Evolutionary conservation across 2,888 invertebrate genomes (phyloP).

Genomic region (Pachydiplax longipennis): DNA sequence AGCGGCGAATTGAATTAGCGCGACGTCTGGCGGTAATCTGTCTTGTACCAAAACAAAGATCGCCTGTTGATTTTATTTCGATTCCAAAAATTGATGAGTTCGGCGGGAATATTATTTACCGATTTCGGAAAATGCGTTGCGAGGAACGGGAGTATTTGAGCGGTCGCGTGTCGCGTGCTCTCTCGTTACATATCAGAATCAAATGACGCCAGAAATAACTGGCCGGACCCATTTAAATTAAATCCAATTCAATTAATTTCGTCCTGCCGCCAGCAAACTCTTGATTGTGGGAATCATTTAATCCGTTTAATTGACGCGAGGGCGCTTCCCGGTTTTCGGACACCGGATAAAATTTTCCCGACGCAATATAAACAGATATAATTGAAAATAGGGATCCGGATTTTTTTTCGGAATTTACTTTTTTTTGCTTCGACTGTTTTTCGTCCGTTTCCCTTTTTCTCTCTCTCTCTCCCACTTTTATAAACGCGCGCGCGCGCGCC

Average conservation of each 20-base stretch:
- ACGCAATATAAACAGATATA: slow-evolving; percentile 22
- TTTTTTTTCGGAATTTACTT: background rate
- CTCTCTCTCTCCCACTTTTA: background rate
- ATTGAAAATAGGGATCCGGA: slow-evolving; percentile 20
- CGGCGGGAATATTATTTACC: background rate
- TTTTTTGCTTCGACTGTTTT: background rate
- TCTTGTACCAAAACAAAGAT: background rate
- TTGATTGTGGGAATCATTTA: slow-evolving; percentile 19
- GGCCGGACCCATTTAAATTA: slow-evolving; percentile 7
- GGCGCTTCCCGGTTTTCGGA: background rate
- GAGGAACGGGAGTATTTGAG: background rate
- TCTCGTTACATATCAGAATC: background rate
- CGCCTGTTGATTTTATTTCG: background rate
- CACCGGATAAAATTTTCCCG: background rate
- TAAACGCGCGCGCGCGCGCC: background rate
- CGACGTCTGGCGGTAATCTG: background rate
- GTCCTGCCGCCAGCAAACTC: slow-evolving; percentile 5
- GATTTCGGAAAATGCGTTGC: background rate
- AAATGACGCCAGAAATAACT: background rate
- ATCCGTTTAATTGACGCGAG: slow-evolving; percentile 21
- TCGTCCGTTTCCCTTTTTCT: background rate
- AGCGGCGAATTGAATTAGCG: background rate
- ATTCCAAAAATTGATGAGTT: background rate
- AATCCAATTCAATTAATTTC: slow-evolving; percentile 13
- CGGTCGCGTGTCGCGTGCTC: background rate